Base-by-base conservation (phyloP, 2,888 invertebrate genomes). In the Noctua janthe region DNA sequence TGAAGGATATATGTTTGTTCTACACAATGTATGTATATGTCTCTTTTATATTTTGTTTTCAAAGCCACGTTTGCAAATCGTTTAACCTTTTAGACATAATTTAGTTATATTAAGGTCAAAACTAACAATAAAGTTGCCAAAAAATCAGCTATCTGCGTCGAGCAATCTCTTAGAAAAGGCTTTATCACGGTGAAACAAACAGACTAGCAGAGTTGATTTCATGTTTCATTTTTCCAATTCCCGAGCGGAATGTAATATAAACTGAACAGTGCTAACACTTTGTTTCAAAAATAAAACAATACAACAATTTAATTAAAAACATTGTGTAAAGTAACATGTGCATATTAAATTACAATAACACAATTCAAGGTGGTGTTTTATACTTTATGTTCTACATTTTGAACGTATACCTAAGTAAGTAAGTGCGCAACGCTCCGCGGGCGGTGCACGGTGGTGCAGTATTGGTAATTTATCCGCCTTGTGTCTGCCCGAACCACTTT, bases 381-480 rank as follows among this genome's bases (percentile, higher is more conserved):
- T 39, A 66, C 69, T 80, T 84, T 71, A 76, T 81, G 71, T 59
- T 74, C 51, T 69, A 71, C 29, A 79, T 75, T 75, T 76, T 64
- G 29, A 75, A 73, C 35, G 49, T 56, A 69, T n/a, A 51, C 17
- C 2, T 13, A 39, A 70, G 35, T 64, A 76, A 35, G 39, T 72
- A 74, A 35, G 39, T 51, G 43, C 70, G 69, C 54, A 29, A 13
- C 51, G 51, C 39, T 49, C 47, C 20, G n/a, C 56, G 43, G 15
- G 71, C 35, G 64, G 64, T 59, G 59, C 59, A 29, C 51, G 56
- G 23, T 64, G 75, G 73, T 72, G 78, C 78, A 81, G 70, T 81
- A 74, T 80, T 82, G 62, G 81, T 88, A 88, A 92, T 91, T 89
- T 89, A 91, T 91, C 79, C 82, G 80, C 88, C 75, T 88, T 87